A percentile compares a stretch with the other conserved stretches of the same genome.
Evolutionary conservation across 2,888 invertebrate species (phyloP).

Genomic region (Drosophila mettleri): DNA sequence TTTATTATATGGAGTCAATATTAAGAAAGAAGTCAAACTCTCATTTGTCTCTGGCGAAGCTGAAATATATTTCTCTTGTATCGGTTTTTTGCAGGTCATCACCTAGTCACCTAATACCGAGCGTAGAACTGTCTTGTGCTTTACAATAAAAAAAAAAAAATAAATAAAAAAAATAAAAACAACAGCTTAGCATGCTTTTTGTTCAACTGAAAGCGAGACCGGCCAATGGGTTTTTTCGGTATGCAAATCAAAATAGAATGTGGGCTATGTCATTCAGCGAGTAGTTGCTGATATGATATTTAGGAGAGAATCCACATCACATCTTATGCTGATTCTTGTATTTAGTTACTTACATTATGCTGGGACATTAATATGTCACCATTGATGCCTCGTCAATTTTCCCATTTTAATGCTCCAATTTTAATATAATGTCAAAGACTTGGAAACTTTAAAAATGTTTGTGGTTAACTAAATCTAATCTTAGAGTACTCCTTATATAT

Average conservation of each 20-base stretch:
- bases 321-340: background rate
- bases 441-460: background rate
- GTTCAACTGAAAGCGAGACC: conserved; percentile 40
- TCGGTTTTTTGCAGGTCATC: background rate
- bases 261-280: conserved; percentile 26
- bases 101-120: background rate
- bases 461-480: too few relatives aligned
- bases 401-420: conserved; percentile 15
- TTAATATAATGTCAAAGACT: conserved; percentile 2
- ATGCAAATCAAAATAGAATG: conserved; percentile 41
- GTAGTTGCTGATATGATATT: background rate
- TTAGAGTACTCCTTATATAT: too few relatives aligned
- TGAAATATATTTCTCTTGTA: background rate
- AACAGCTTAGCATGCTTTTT: conserved; percentile 25
- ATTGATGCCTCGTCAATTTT: background rate
- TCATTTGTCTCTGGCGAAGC: background rate
- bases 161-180: background rate
- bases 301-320: background rate
- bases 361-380: background rate
- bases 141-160: too few relatives aligned
- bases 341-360: background rate
- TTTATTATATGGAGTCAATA: background rate
- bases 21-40: background rate
- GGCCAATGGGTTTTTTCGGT: conserved; percentile 33
- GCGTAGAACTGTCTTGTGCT: conserved; percentile 7